Base-by-base conservation (phyloP, 2,888 invertebrate species). In the Mesorhabditis spiculigera region DNA sequence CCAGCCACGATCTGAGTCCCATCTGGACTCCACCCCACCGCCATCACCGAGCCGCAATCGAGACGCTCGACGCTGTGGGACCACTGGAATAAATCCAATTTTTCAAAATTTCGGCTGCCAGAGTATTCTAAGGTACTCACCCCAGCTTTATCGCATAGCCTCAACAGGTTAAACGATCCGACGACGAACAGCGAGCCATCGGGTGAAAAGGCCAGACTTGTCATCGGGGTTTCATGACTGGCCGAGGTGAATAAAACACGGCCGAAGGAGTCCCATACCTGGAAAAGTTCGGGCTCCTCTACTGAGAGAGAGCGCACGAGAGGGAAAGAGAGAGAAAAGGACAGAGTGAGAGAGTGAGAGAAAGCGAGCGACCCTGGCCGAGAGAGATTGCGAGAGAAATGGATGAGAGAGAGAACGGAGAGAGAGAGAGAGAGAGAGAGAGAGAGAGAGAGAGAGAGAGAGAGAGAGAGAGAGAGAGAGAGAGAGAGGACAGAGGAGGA, bases 1-100 rank as follows among this genome's bases (percentile, higher is more conserved):
- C 94, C 95, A 69, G 93, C 94, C 10, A 93, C 93, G 43, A 97
- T 89, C 79, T 97, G 96, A 0, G 95, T 96, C 4, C 95, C 93
- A 88, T 98, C 97, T 67, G 91, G 91, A 4, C 95, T 95, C 97
- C 97, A 98, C 4, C 92, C 90, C 66, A 96, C 88, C 75, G 91
- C 90, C 86, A 93, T 93, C 72, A 98, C 91, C 79, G 94, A 94
- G 5, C 97, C 97, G 1, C 92, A 91, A 76, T 90, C 89, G 4
- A 94, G 92, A 81, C 94, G 92, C 78, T 95, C 95, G 75, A 96
- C 89, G 66, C 93, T 93, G 87, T 95, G 91, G 0, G 94, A 93
- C 95, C 96, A 97, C 94, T 95, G 83, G 86, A 86, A 66, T 50
- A n/a, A n/a, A 1, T 8, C 45, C 16, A 43, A 5, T 45, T 16